These are phyloP conservation scores for Pangasius larnaudii DNA, from an alignment of 2,797 vertebrate genomes.

Conservation along the genomic window DNA sequence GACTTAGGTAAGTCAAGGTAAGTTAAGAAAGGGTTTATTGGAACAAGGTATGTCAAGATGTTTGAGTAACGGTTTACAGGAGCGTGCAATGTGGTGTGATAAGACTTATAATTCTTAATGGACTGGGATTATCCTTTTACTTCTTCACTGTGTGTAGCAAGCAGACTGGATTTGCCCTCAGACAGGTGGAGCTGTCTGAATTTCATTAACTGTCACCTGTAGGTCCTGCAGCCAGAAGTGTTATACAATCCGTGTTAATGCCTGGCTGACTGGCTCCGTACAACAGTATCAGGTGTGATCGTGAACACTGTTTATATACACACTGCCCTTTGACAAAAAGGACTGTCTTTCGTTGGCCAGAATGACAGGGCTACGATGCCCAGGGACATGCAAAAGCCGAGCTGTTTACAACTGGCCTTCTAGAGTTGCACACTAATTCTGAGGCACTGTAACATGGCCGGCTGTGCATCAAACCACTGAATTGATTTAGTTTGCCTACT, in stretches of 20 bases:
- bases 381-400: background rate
- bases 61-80: background rate
- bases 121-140: background rate
- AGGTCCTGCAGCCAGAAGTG: constrained; percentile 59
- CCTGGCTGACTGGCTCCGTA: constrained; percentile 63
- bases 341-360: constrained; percentile 6
- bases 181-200: constrained; percentile 65
- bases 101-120: background rate
- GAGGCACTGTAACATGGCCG: constrained; percentile 22
- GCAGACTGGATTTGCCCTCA: constrained; percentile 49
- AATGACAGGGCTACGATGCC: constrained; percentile 16
- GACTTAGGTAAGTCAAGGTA: background rate
- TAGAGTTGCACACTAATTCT: constrained; percentile 16
- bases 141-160: constrained; percentile 11
- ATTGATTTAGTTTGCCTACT: constrained; percentile 38
- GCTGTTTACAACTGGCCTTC: constrained; percentile 28
- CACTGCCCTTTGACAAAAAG: constrained; percentile 68
- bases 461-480: constrained; percentile 26
- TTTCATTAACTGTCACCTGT: constrained; percentile 65
- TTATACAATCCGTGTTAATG: constrained; percentile 62
- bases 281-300: constrained; percentile 64
- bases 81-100: background rate
- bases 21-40: background rate
- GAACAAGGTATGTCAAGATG: background rate
- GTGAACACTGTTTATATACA: constrained; percentile 70